Base-by-base conservation (phyloP, 2,888 invertebrate genomes). In the Zaprionus bogoriensis region DNA sequence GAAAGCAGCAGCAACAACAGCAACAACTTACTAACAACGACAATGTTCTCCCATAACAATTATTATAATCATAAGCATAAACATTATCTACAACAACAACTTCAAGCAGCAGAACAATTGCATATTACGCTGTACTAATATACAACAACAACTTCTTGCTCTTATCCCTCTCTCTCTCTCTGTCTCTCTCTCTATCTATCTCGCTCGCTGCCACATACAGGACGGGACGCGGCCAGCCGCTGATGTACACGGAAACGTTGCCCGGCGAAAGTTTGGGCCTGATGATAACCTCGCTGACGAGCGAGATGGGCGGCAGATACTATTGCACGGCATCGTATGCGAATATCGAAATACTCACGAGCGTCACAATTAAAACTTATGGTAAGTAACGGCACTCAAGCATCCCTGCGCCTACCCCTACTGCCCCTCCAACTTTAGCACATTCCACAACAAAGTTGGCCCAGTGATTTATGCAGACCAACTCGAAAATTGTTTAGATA, bases 281-380 rank as follows among this genome's bases (percentile, higher is more conserved):
- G 62, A 94, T 96, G 89, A 95, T 97, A 89, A 93, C 94, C 47
- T 93, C 94, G 30, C 92, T 97, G 77, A 93, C 94, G 36, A 94
- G 95, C 71, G 93, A 94, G 57, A 95, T 97, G 92, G 95, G 94
- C 30, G 97, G 97, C 60, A 93, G 92, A 77, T 97, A 97, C 91
- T 95, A 94, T 65, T 97, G 97, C 88, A 93, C 93, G 23, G 96
- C 96, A n/a, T 94, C 93, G 62, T 97, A 96, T 91, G 95, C 96
- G 63, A 92, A 92, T 77, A 94, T 94, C 58, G 93, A 94, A 86
- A 92, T 92, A 27, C 91, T 96, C 50, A 92, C 94, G 57, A 93
- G 93, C 65, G 95, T 96, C 39, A 92, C 92, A 80, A 93, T 96
- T 83, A 94, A 94, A 82, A 95, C 96, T 62, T 95, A 95, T 88